phyloP scores from a whole-genome alignment of 1,140 invertebrate genomes.

The Saccostrea cuccullata region DNA sequence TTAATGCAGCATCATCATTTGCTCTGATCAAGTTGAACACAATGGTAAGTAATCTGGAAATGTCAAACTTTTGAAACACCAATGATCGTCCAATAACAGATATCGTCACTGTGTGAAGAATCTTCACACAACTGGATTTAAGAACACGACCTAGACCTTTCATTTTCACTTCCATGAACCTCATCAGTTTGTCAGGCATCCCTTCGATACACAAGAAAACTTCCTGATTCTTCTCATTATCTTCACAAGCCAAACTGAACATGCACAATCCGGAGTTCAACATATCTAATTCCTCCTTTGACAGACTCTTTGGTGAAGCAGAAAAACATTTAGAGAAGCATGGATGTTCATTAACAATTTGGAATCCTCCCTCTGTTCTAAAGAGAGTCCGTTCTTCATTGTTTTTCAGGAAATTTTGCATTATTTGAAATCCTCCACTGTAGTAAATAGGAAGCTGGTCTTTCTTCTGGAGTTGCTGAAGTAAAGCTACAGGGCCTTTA shows the following conservation, averaged over 20 bases:
- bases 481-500: constrained; percentile 65
- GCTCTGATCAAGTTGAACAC: constrained; percentile 32
- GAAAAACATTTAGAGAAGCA: constrained; percentile 65
- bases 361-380: constrained; percentile 70
- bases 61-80: constrained; percentile 65
- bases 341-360: constrained; percentile 62
- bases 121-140: constrained; percentile 62
- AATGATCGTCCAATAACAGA: constrained; percentile 62
- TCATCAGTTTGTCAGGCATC: constrained; percentile 57
- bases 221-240: constrained; percentile 72
- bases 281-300: constrained; percentile 71
- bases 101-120: constrained; percentile 68
- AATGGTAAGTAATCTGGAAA: constrained; percentile 60
- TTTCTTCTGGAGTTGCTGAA: constrained; percentile 67
- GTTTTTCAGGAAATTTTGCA: constrained; percentile 61
- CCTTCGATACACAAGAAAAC: constrained; percentile 60
- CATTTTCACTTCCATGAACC: constrained; percentile 64
- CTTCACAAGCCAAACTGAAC: constrained; percentile 67
- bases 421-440: constrained; percentile 72
- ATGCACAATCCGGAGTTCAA: constrained; percentile 66
- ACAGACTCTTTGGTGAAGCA: constrained; percentile 65
- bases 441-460: constrained; percentile 74
- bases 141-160: constrained; percentile 66
- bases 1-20: constrained; percentile 58
- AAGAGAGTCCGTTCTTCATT: constrained; percentile 71